phyloP scores from a whole-genome alignment of 2,888 invertebrate genomes.

The Eubasilissa splendida region DNA sequence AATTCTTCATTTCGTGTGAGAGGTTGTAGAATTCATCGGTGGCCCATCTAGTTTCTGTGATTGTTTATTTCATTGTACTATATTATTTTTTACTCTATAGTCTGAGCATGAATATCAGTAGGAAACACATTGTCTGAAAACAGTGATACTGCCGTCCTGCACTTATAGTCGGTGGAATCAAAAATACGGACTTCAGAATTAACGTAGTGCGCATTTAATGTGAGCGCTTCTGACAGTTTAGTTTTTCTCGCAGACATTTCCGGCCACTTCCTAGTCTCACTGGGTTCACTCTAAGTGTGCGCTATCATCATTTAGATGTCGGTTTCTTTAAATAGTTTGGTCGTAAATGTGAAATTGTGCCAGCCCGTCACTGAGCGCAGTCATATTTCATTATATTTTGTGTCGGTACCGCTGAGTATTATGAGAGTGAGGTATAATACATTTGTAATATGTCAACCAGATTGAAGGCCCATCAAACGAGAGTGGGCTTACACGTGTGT shows the following conservation, averaged over 20 bases:
- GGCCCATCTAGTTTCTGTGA: slow-evolving; percentile 34
- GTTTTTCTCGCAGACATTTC: neutral
- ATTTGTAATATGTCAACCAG: too few species aligned
- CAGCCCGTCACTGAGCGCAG: neutral
- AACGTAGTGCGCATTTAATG: neutral
- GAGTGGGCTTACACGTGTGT: too few species aligned
- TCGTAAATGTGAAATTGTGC: slow-evolving; percentile 6
- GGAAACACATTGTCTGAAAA: slow-evolving; percentile 21
- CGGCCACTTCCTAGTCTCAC: slow-evolving; percentile 25
- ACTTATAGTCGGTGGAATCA: slow-evolving; percentile 7
- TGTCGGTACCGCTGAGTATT: slow-evolving; percentile 38
- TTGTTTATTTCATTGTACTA: slow-evolving; percentile 34
- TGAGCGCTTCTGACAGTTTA: slow-evolving; percentile 1
- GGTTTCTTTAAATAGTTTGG: slow-evolving; percentile 41
- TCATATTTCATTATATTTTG: slow-evolving; percentile 18
- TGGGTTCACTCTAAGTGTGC: slow-evolving; percentile 19
- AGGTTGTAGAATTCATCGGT: slow-evolving; percentile 32
- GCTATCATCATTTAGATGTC: slow-evolving; percentile 42
- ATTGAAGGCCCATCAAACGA: too few species aligned
- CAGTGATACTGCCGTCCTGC: slow-evolving; percentile 23
- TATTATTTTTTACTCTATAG: slow-evolving; percentile 13
- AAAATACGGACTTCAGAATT: neutral
- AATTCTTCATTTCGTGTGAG: slow-evolving; percentile 33
- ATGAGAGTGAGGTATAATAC: neutral
- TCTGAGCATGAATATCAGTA: slow-evolving; percentile 25